These are phyloP conservation scores for Tychaedon coryphoeus DNA, from an alignment of 2,113 vertebrate species.

Conservation along the genomic window DNA sequence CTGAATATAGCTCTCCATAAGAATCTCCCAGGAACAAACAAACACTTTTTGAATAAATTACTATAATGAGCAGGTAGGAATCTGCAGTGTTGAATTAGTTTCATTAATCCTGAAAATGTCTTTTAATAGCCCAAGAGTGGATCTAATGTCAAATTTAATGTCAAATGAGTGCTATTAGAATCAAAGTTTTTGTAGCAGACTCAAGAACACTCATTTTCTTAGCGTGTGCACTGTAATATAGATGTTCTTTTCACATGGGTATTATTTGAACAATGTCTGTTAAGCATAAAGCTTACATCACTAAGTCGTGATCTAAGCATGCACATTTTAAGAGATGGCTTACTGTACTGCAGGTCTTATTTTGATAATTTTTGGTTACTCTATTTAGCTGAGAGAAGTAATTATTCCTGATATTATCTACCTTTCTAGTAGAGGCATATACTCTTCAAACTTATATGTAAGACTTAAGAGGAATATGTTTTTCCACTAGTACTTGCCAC, in stretches of 20 bases:
- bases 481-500: background rate
- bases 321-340: background rate
- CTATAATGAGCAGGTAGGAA: background rate
- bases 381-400: background rate
- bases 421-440: background rate
- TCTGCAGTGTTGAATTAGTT: background rate
- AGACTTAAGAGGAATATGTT: background rate
- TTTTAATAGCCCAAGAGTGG: background rate
- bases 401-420: background rate
- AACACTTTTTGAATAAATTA: slow-evolving; percentile 11
- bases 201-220: background rate
- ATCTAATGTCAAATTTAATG: background rate
- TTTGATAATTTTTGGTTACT: background rate
- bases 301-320: background rate
- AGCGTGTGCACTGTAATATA: background rate
- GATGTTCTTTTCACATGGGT: background rate
- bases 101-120: background rate
- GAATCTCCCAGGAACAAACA: background rate
- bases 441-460: background rate
- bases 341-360: background rate
- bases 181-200: background rate
- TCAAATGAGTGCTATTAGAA: background rate
- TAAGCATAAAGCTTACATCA: background rate
- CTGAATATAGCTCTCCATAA: background rate
- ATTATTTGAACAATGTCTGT: background rate